Conservation (phyloP, 2,888 invertebrate species). For the Drosophila melanocephala region DNA sequence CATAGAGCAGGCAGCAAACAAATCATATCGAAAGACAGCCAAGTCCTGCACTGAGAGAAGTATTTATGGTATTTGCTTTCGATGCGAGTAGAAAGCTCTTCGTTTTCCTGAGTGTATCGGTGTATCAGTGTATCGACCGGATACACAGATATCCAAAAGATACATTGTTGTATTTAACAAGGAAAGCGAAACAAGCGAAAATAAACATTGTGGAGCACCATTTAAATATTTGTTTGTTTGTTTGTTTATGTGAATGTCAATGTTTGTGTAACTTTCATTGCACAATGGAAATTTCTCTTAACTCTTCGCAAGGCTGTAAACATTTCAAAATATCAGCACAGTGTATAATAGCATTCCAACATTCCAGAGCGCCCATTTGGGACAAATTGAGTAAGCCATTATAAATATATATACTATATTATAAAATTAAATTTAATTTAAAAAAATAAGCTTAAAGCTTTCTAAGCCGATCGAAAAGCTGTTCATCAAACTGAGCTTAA, state of each 20-base stretch:
- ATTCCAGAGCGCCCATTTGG: background rate
- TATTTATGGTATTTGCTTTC: background rate
- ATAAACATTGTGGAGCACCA: background rate
- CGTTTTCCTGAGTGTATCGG: background rate
- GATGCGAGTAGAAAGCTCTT: background rate
- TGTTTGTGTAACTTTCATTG: constrained; percentile 1
- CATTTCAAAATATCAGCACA: background rate
- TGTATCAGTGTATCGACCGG: background rate
- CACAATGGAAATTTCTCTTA: background rate
- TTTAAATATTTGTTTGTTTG: constrained; percentile 7
- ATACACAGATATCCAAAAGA: background rate
- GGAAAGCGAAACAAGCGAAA: background rate
- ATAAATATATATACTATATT: background rate
- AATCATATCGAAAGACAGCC: background rate
- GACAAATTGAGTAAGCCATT: background rate
- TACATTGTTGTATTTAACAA: background rate
- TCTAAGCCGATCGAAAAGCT: background rate
- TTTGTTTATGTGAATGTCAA: constrained; percentile 21
- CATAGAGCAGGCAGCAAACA: constrained; percentile 10
- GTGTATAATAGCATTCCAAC: background rate
- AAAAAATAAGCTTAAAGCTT: background rate
- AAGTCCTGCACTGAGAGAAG: constrained; percentile 1
- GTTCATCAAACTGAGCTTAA: background rate
- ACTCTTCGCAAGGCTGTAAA: background rate
- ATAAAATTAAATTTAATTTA: background rate